Evolutionary conservation across 2,113 vertebrate genomes (phyloP).

Genomic region (Anser brachyrhynchus): DNA sequence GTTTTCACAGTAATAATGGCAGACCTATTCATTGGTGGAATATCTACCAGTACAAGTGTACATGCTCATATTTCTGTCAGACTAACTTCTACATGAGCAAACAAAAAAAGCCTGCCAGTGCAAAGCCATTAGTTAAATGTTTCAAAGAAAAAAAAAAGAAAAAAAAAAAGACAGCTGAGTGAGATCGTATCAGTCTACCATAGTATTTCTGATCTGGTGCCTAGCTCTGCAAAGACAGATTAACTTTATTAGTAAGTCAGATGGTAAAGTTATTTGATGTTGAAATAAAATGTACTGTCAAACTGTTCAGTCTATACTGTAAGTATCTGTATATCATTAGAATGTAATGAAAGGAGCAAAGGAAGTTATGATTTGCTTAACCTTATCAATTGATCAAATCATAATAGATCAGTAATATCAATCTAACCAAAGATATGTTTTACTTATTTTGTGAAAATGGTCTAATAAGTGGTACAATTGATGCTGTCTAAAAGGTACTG

Average conservation of each 20-base stretch:
- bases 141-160: not conserved
- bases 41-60: not conserved
- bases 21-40: not conserved
- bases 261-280: not conserved
- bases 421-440: not conserved
- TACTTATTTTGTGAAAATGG: not conserved
- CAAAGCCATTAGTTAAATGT: not conserved
- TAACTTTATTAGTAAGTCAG: not conserved
- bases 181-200: not conserved
- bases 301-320: not conserved
- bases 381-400: not conserved
- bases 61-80: not conserved
- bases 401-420: not conserved
- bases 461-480: slow-evolving; percentile 1
- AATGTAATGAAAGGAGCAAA: not conserved
- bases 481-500: slow-evolving; percentile 40
- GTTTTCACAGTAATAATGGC: not conserved
- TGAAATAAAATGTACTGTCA: not conserved
- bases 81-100: not conserved
- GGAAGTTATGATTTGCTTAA: not conserved
- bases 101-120: not conserved
- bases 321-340: not conserved
- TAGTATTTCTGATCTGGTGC: not conserved
- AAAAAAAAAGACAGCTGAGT: not conserved
- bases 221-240: not conserved